Conservation (phyloP, 2,888 invertebrate species). For the Rugalucina vietnamica region DNA sequence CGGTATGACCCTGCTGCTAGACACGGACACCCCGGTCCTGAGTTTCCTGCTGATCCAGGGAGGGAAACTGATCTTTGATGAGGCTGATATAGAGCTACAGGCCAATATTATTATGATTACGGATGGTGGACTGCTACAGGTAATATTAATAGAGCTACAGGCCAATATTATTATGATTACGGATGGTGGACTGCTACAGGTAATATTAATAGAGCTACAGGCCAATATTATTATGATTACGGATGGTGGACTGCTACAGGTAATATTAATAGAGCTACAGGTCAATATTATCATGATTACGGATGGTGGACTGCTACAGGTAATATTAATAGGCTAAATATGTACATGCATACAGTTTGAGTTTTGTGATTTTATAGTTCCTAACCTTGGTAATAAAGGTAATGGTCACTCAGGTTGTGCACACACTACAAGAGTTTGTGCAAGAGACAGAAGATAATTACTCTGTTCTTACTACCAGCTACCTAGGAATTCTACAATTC, state of each 20-base stretch:
- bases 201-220: slow-evolving; percentile 77
- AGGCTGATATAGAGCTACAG: slow-evolving; percentile 77
- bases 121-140: slow-evolving; percentile 80
- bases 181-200: not conserved
- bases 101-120: slow-evolving; percentile 81
- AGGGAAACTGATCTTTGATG: slow-evolving; percentile 81
- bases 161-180: not conserved
- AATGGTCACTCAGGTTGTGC: too few species aligned
- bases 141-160: not conserved
- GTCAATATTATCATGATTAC: slow-evolving; percentile 81
- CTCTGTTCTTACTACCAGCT: too few species aligned
- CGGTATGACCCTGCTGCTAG: slow-evolving; percentile 78
- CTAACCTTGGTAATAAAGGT: too few species aligned
- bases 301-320: slow-evolving; percentile 80
- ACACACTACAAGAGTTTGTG: too few species aligned
- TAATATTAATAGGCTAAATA: too few species aligned
- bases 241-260: slow-evolving; percentile 81
- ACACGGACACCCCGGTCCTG: slow-evolving; percentile 77
- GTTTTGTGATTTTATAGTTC: too few species aligned
- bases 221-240: slow-evolving; percentile 81
- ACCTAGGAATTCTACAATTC: too few species aligned
- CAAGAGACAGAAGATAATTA: too few species aligned
- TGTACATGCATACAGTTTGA: too few species aligned
- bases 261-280: slow-evolving; percentile 77
- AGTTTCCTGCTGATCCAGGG: slow-evolving; percentile 81